Percentiles rank a stretch among this genome's conserved stretches.
Conservation (phyloP, 2,113 vertebrate genomes). For the Varanus salvator region DNA sequence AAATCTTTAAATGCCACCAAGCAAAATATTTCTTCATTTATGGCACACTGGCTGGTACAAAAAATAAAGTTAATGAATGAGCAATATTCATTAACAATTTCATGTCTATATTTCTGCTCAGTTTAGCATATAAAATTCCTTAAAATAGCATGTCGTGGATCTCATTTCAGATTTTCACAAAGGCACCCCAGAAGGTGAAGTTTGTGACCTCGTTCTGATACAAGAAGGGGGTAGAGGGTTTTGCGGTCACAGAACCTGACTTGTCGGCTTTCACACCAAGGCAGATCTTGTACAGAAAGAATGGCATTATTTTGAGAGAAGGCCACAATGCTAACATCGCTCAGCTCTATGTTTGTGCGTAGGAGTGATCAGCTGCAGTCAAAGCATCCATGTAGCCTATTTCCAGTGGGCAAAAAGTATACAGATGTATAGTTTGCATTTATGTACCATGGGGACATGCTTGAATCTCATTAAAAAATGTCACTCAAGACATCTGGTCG, state of each 20-base stretch:
- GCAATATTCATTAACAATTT: constrained; percentile 43
- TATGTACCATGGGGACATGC: constrained; percentile 80
- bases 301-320: constrained; percentile 33
- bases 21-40: constrained; percentile 28
- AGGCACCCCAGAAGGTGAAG: constrained; percentile 45
- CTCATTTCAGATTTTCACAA: constrained; percentile 64
- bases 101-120: constrained; percentile 46
- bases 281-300: constrained; percentile 33
- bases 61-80: neutral
- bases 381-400: constrained; percentile 64
- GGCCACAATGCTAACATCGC: constrained; percentile 10
- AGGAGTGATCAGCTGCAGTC: constrained; percentile 65
- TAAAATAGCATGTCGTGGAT: constrained; percentile 59
- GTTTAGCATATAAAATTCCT: constrained; percentile 61
- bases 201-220: constrained; percentile 47
- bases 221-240: constrained; percentile 36
- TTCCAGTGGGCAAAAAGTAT: constrained; percentile 72
- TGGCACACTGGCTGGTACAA: neutral
- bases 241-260: neutral
- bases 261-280: constrained; percentile 18
- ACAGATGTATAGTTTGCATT: constrained; percentile 82
- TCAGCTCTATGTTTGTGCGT: constrained; percentile 38
- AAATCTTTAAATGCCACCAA: neutral
- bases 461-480: constrained; percentile 82
- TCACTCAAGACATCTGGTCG: constrained; percentile 88